phyloP scores from a whole-genome alignment of 2,888 invertebrate genomes.

The Strigamia transsilvanica region DNA sequence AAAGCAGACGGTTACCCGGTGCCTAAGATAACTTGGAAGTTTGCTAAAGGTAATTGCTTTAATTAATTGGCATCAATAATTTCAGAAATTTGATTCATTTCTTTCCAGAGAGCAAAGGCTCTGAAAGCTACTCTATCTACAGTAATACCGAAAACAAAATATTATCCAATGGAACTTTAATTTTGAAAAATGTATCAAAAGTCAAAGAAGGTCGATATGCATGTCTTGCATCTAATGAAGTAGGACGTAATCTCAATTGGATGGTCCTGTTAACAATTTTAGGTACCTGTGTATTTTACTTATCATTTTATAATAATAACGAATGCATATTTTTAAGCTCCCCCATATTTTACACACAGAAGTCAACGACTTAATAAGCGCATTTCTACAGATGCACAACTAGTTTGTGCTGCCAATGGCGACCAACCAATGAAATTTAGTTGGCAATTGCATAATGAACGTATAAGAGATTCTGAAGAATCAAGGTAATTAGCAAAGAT shows the following conservation, averaged over 20 bases:
- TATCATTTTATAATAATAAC: neutral
- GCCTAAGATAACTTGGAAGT: conserved; percentile 48
- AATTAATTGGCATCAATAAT: neutral
- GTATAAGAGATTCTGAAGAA: neutral
- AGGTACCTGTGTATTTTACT: neutral
- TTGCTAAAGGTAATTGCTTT: conserved; percentile 50
- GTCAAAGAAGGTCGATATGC: conserved; percentile 15
- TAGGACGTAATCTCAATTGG: conserved; percentile 26
- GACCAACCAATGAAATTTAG: neutral
- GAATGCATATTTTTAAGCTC: neutral
- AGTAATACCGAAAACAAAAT: neutral
- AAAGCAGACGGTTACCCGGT: conserved; percentile 52
- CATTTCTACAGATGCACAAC: neutral
- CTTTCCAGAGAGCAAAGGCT: neutral
- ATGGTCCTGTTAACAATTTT: neutral
- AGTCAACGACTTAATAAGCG: neutral
- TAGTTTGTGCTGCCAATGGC: neutral
- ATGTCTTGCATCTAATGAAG: conserved; percentile 50
- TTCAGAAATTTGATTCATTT: neutral
- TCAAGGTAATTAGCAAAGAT: neutral
- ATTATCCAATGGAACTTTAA: conserved; percentile 6
- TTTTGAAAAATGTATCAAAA: conserved; percentile 4
- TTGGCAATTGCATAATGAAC: neutral
- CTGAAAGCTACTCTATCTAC: neutral
- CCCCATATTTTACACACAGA: neutral